These are phyloP conservation scores for Drosophila lacertosa DNA, from an alignment of 1,140 invertebrate species.

Conservation along the genomic window DNA sequence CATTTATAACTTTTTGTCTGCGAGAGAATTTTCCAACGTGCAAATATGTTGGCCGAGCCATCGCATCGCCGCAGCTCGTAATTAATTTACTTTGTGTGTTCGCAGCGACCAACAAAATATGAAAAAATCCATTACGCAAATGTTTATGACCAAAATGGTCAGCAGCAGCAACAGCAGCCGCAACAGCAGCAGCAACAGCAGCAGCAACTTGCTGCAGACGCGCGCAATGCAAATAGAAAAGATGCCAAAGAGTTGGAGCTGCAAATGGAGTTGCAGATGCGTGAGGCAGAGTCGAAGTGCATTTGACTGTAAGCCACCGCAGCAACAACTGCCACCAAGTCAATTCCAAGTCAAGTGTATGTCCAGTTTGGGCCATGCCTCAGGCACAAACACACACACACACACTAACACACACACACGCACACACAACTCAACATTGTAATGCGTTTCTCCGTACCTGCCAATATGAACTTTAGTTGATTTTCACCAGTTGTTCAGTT, in stretches of 20 bases:
- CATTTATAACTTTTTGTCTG: slow-evolving; percentile 70
- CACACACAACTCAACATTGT: slow-evolving; percentile 73
- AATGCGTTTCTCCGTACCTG: slow-evolving; percentile 59
- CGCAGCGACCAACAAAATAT: slow-evolving; percentile 74
- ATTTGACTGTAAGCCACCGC: slow-evolving; percentile 53
- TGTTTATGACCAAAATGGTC: slow-evolving; percentile 82
- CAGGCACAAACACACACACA: slow-evolving; percentile 11
- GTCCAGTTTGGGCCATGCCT: slow-evolving; percentile 32
- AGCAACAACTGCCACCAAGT: slow-evolving; percentile 16
- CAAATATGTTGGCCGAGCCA: slow-evolving; percentile 19
- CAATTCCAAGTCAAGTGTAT: slow-evolving; percentile 46
- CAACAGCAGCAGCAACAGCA: slow-evolving; percentile 23
- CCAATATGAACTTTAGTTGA: slow-evolving; percentile 39
- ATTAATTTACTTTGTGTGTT: slow-evolving; percentile 83
- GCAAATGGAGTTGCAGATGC: slow-evolving; percentile 64
- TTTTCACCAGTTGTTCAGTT: slow-evolving; percentile 44
- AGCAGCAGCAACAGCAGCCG: slow-evolving; percentile 43
- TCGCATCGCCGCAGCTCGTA: slow-evolving; percentile 57
- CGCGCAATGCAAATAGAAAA: slow-evolving; percentile 74
- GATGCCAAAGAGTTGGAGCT: slow-evolving; percentile 61
- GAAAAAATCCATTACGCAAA: slow-evolving; percentile 82
- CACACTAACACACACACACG: slow-evolving; percentile 1
- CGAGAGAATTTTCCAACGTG: slow-evolving; percentile 44
- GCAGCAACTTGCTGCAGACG: slow-evolving; percentile 14
- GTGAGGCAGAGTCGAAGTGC: slow-evolving; percentile 59